These are phyloP conservation scores for Axis porcinus DNA, from an alignment of 2,113 vertebrate species.

Conservation along the genomic window DNA sequence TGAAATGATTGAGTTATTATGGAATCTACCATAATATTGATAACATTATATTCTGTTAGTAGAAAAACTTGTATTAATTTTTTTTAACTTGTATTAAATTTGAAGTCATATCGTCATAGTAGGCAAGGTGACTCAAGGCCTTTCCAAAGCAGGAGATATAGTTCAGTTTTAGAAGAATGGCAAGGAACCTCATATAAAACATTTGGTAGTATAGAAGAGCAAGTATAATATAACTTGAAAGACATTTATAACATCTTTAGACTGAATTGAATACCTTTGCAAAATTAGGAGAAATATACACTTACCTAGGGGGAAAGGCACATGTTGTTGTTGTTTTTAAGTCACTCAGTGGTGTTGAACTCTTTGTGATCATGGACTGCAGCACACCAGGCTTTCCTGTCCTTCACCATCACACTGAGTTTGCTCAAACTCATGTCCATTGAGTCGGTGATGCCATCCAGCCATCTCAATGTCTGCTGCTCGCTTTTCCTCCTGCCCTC, in stretches of 20 bases:
- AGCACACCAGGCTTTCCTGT: not conserved
- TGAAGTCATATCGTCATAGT: not conserved
- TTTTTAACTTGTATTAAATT: slow-evolving; percentile 2
- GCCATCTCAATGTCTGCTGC: not conserved
- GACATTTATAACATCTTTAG: not conserved
- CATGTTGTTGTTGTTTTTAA: not conserved
- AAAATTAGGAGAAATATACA: not conserved
- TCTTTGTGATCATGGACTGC: not conserved
- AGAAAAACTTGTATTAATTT: not conserved
- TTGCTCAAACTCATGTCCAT: not conserved
- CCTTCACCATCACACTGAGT: not conserved
- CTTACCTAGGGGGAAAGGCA: not conserved
- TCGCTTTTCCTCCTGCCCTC: not conserved
- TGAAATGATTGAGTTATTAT: slow-evolving; percentile 1
- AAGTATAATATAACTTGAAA: not conserved
- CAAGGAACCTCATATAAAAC: not conserved
- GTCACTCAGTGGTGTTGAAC: not conserved
- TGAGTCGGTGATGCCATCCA: not conserved
- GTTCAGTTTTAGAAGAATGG: slow-evolving; percentile 17
- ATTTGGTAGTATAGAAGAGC: slow-evolving; percentile 33
- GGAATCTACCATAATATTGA: not conserved
- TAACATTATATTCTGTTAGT: not conserved
- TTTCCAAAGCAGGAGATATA: not conserved
- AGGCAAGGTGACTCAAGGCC: not conserved
- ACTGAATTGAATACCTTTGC: not conserved